phyloP scores from a whole-genome alignment of 1,140 invertebrate species.

The Rhagoletis pomonella region DNA sequence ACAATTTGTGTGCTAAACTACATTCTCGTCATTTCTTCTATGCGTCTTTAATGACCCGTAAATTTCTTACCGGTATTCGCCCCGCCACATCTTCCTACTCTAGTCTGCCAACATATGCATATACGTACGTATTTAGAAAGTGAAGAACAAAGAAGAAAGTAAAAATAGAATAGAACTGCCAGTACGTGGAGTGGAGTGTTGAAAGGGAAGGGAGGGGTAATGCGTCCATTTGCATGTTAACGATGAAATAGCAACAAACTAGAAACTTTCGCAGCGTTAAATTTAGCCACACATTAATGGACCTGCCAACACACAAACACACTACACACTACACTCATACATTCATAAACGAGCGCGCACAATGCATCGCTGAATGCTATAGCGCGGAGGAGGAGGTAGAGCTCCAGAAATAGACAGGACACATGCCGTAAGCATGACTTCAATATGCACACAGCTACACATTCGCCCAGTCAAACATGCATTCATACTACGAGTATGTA shows the following conservation, averaged over 20 bases:
- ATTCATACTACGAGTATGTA: background rate
- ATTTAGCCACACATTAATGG: conserved; percentile 15
- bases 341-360: background rate
- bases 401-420: conserved; percentile 30
- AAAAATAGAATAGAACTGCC: background rate
- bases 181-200: background rate
- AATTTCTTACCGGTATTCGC: conserved; percentile 10
- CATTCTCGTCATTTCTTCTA: background rate
- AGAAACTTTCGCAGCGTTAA: background rate
- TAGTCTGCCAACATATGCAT: too few species aligned
- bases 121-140: background rate
- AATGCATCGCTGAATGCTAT: background rate
- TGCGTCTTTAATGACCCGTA: conserved; percentile 44
- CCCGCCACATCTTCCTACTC: background rate
- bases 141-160: background rate
- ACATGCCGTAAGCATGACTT: background rate
- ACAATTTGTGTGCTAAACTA: background rate
- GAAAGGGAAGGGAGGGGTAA: background rate
- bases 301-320: conserved; percentile 22
- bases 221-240: conserved; percentile 10
- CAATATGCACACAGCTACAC: background rate
- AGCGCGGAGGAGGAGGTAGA: background rate
- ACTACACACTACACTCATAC: background rate
- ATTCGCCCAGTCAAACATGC: background rate
- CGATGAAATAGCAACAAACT: conserved; percentile 13